These are phyloP conservation scores for Drosophila mimetica DNA, from an alignment of 2,888 invertebrate genomes.

Conservation along the genomic window DNA sequence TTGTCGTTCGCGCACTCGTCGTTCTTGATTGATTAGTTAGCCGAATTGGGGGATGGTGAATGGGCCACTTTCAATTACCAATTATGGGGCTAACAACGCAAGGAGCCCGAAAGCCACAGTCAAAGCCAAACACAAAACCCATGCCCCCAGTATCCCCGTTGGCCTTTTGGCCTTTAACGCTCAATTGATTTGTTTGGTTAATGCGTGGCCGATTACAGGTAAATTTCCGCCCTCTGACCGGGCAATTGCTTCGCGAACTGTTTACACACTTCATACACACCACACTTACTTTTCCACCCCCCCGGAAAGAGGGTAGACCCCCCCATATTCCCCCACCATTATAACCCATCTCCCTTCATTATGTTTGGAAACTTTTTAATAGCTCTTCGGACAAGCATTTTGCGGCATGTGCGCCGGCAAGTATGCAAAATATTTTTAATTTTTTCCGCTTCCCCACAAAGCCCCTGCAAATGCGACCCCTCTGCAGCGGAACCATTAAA, in stretches of 20 bases:
- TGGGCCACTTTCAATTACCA: conserved; percentile 58
- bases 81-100: conserved; percentile 26
- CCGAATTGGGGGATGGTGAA: background rate
- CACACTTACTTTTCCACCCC: background rate
- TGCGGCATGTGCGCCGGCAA: conserved; percentile 37
- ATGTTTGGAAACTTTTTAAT: conserved; percentile 60
- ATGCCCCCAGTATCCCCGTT: background rate
- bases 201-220: conserved; percentile 58
- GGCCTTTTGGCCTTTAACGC: conserved; percentile 56
- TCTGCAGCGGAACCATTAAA: conserved; percentile 58
- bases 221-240: conserved; percentile 22
- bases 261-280: conserved; percentile 2
- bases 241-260: conserved; percentile 6
- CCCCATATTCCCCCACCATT: too few relatives aligned
- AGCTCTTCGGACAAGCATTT: conserved; percentile 48
- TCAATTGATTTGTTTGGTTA: conserved; percentile 72
- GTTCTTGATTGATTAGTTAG: conserved; percentile 38
- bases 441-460: conserved; percentile 22
- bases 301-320: background rate
- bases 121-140: background rate
- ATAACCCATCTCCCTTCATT: conserved; percentile 10
- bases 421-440: conserved; percentile 48
- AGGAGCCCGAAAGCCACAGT: background rate
- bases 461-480: background rate
- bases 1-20: conserved; percentile 20